phyloP scores from a whole-genome alignment of 2,797 vertebrate species.

The Fistularia tabacaria region DNA sequence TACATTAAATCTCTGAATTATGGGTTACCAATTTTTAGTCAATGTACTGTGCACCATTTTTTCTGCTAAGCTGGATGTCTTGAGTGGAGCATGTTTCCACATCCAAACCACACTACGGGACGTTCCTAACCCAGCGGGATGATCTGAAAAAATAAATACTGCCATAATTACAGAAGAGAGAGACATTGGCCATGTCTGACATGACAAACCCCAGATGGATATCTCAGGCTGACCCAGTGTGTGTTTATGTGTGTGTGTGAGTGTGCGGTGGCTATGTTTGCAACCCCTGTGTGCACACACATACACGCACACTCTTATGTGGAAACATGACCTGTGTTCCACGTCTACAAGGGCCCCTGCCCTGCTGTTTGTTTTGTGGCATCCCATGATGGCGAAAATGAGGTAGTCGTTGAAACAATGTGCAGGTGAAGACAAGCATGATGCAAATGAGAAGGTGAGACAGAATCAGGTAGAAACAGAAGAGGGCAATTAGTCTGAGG shows the following conservation, averaged over 20 bases:
- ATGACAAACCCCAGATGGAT: constrained; percentile 82
- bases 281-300: constrained; percentile 20
- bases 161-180: constrained; percentile 81
- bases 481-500: background rate
- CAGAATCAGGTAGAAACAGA: background rate
- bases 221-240: constrained; percentile 59
- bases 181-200: constrained; percentile 78
- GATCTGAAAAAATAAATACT: constrained; percentile 80
- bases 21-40: constrained; percentile 62
- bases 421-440: constrained; percentile 22
- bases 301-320: constrained; percentile 15
- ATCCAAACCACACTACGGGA: constrained; percentile 69
- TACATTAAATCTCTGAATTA: constrained; percentile 69
- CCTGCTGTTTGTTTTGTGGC: constrained; percentile 20
- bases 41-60: constrained; percentile 46
- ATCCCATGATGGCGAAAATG: constrained; percentile 18
- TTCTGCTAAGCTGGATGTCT: constrained; percentile 62
- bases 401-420: constrained; percentile 11
- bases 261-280: constrained; percentile 39
- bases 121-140: constrained; percentile 68
- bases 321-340: constrained; percentile 52
- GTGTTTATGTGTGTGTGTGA: constrained; percentile 22
- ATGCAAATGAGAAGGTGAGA: background rate
- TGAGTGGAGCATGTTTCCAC: constrained; percentile 61
- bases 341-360: constrained; percentile 31